These are phyloP conservation scores for Tetragnatha versicolor DNA, from an alignment of 1,140 invertebrate species.

Conservation along the genomic window DNA sequence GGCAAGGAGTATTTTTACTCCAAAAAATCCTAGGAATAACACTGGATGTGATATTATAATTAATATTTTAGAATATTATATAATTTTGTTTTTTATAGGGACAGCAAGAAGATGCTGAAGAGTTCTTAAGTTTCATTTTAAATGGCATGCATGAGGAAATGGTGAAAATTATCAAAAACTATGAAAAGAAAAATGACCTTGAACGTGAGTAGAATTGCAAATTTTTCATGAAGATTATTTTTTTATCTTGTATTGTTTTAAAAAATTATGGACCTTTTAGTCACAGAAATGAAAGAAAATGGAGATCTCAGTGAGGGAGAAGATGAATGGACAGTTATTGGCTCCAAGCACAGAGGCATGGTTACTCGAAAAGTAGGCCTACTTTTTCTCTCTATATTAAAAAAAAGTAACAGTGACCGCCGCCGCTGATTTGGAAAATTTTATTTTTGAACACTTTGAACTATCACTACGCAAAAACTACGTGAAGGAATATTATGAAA, in stretches of 20 bases:
- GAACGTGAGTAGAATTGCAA: not conserved
- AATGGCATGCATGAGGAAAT: conserved; percentile 97
- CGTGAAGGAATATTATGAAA: too few species aligned
- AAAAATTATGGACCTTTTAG: too few species aligned
- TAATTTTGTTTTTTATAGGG: conserved; percentile 67
- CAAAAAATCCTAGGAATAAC: too few species aligned
- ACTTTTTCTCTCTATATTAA: too few species aligned
- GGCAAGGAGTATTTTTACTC: too few species aligned
- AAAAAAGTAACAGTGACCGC: too few species aligned
- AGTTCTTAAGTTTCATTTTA: conserved; percentile 89
- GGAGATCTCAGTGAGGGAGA: conserved; percentile 59
- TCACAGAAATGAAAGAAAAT: conserved; percentile 63
- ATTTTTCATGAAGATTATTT: not conserved
- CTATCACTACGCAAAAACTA: too few species aligned
- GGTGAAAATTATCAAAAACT: conserved; percentile 71
- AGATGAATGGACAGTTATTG: conserved; percentile 75
- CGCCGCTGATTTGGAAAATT: too few species aligned
- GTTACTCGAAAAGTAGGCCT: conserved; percentile 74
- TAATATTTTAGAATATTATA: conserved; percentile 20
- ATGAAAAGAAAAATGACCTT: conserved; percentile 31
- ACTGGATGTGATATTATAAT: too few species aligned
- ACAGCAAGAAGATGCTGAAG: conserved; percentile 92
- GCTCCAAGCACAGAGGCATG: conserved; percentile 83
- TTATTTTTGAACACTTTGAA: too few species aligned
- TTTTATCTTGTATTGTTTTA: not conserved